phyloP scores from a whole-genome alignment of 2,888 invertebrate genomes.

The Coelogynopora nodosa region DNA sequence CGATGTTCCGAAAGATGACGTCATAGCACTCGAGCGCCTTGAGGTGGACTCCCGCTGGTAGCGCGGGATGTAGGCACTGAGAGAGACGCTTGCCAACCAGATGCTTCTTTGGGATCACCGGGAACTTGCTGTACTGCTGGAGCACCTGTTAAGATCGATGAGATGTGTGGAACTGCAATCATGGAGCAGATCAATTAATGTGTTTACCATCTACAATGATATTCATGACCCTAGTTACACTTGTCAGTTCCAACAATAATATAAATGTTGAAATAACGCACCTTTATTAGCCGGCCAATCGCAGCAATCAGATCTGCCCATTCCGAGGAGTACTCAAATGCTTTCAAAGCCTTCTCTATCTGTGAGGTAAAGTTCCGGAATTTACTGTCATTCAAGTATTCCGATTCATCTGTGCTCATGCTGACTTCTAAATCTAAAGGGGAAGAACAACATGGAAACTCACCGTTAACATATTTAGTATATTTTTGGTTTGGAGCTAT shows the following conservation, averaged over 20 bases:
- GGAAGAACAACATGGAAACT: no score
- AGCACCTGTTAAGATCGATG: slow-evolving; percentile 68
- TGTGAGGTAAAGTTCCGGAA: slow-evolving; percentile 23
- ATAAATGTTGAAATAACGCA: slow-evolving; percentile 62
- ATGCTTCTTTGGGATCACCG: slow-evolving; percentile 78
- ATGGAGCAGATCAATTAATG: neutral
- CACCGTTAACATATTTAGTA: no score
- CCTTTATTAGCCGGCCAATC: slow-evolving; percentile 81
- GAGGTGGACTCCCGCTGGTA: slow-evolving; percentile 84
- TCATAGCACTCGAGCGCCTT: slow-evolving; percentile 86
- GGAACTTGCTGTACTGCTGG: slow-evolving; percentile 74
- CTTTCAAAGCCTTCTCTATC: slow-evolving; percentile 38
- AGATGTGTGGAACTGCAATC: neutral
- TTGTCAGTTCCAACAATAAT: no score
- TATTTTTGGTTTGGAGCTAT: no score
- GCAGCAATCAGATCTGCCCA: slow-evolving; percentile 90
- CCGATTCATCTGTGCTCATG: slow-evolving; percentile 30
- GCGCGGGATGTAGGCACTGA: slow-evolving; percentile 85
- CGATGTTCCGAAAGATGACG: slow-evolving; percentile 82
- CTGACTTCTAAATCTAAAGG: no score
- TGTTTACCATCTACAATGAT: neutral
- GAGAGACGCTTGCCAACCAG: slow-evolving; percentile 83
- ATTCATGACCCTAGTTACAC: neutral
- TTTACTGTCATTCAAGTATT: slow-evolving; percentile 40
- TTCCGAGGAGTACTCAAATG: slow-evolving; percentile 85